Base-by-base conservation (phyloP, 92 coral and sea anemone species). In the Heliopora coerulea region DNA sequence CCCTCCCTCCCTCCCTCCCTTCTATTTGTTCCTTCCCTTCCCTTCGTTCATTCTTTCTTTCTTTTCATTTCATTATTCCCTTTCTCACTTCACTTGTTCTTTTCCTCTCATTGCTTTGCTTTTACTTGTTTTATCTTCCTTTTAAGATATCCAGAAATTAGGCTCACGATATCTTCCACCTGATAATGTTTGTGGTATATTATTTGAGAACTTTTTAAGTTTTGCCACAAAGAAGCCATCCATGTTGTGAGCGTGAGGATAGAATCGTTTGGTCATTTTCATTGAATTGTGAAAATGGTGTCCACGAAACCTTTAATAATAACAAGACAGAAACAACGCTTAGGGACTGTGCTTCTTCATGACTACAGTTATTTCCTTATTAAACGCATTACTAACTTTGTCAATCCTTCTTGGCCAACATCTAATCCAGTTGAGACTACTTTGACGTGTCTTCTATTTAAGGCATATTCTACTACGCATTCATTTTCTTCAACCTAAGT, bases 401-500 rank as follows among this genome's bases (percentile, higher is more conserved):
- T 56, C 56, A 89, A 87, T 54, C 98, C 98, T 68, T 93, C 98
- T 62, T 89, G 79, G 3, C 98, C 98, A 76, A 93, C 84, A 81
- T 90, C 98, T 14, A 93, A 76, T 54, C 98, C 98, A 32, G 98
- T 93, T 13, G 96, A 85, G 25, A 93, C 98, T 19, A 93, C 62
- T 56, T 93, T 93, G 28, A 93, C 98, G 57, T 85, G 88, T 19
- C 98, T 84, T 74, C 79, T 85, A 60, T 84, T 93, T 70, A 93
- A 83, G 24, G 96, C 98, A 64, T 93, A 93, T 32, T 90, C 98
- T 10, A 93, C 58, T 1, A 88, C 98, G 59, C 91, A 74, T 70
- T 93, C 98, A 78, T 93, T 89, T 85, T 93, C 98, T 62, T 93
- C 98, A 0, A 93, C 91, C 98, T 93, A 49, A 34, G n/a, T n/a